A percentile compares a stretch with the other conserved stretches of the same genome.
phyloP scores from a whole-genome alignment of 2,888 invertebrate genomes.

The Hyalella azteca region DNA sequence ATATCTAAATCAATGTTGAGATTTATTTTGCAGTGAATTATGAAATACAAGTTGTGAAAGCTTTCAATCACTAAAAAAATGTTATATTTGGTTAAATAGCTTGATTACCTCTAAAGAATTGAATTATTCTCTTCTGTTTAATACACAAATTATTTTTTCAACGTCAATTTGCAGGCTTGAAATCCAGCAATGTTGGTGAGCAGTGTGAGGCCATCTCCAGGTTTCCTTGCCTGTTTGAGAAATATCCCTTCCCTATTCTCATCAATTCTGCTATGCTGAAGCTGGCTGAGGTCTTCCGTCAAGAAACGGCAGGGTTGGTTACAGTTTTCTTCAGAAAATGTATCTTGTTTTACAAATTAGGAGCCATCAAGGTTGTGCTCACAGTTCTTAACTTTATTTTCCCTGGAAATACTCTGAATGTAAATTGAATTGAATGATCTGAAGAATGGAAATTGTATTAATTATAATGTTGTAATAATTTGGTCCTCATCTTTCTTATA shows the following conservation, averaged over 20 bases:
- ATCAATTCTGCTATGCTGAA: slow-evolving; percentile 96
- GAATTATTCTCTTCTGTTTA: neutral
- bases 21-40: neutral
- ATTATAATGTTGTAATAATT: too few relatives aligned
- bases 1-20: neutral
- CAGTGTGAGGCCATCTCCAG: slow-evolving; percentile 97
- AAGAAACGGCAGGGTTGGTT: slow-evolving; percentile 55
- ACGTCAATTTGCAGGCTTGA: slow-evolving; percentile 70
- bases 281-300: slow-evolving; percentile 90
- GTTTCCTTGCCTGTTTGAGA: slow-evolving; percentile 92
- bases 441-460: too few relatives aligned
- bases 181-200: slow-evolving; percentile 90
- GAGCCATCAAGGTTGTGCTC: too few relatives aligned
- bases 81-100: neutral
- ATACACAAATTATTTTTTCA: neutral
- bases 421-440: too few relatives aligned
- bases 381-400: too few relatives aligned
- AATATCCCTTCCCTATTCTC: slow-evolving; percentile 96
- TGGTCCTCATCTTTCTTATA: slow-evolving; percentile 60
- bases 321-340: too few relatives aligned
- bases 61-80: neutral
- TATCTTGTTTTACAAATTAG: too few relatives aligned
- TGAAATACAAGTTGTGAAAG: neutral
- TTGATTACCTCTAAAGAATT: neutral
- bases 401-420: too few relatives aligned